Conservation (phyloP, 2,113 vertebrate genomes). For the Oriolus oriolus region DNA sequence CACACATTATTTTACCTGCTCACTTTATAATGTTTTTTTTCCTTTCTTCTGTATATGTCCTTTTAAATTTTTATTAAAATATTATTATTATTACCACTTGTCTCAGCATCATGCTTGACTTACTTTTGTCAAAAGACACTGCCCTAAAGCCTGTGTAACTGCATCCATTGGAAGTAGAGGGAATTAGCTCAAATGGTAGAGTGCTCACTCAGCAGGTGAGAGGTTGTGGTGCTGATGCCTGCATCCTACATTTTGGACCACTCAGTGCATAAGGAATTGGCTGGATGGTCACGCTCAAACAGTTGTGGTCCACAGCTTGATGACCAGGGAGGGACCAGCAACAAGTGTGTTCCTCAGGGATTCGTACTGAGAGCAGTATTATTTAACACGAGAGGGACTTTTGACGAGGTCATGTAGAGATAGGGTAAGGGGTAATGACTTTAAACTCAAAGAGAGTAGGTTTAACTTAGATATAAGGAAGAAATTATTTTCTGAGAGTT, state of each 20-base stretch:
- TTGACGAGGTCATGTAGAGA: not conserved
- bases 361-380: accelerated
- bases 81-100: not conserved
- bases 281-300: accelerated
- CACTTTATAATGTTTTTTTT: not conserved
- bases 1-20: not conserved
- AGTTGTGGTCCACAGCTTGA: accelerated
- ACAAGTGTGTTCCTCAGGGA: not conserved
- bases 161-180: not conserved
- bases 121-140: not conserved
- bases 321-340: not conserved
- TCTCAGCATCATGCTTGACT: not conserved
- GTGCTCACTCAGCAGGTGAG: conserved; percentile 58
- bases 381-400: not conserved
- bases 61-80: not conserved
- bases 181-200: not conserved
- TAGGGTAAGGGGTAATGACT: not conserved
- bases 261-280: not conserved
- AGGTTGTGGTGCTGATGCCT: conserved; percentile 55
- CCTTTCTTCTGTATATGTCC: not conserved
- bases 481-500: not conserved
- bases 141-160: not conserved
- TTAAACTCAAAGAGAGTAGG: not conserved
- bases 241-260: conserved; percentile 23
- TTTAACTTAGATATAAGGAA: not conserved